These are phyloP conservation scores for Ectropis crepuscularia DNA, from an alignment of 2,888 invertebrate genomes.

Conservation along the genomic window DNA sequence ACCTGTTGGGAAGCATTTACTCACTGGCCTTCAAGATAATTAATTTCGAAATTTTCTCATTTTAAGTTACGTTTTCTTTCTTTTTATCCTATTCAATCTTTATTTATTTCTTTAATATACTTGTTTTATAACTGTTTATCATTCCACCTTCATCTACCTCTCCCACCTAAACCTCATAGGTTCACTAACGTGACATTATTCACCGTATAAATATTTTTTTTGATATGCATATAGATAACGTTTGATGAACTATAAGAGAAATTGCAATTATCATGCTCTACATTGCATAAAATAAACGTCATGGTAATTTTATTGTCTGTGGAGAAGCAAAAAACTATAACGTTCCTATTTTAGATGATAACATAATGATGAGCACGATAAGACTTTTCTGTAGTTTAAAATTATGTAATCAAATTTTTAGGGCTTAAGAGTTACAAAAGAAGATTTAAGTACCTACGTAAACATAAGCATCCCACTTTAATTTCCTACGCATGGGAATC, in stretches of 20 bases:
- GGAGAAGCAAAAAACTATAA: conserved; percentile 6
- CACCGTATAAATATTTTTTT: neutral
- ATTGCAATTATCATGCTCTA: conserved; percentile 12
- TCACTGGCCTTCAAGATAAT: no score
- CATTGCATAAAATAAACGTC: neutral
- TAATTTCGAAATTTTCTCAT: no score
- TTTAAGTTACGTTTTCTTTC: no score
- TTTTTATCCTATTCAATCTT: no score
- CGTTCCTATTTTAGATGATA: conserved; percentile 16
- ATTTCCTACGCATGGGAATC: neutral
- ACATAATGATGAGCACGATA: conserved; percentile 10
- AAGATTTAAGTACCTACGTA: neutral
- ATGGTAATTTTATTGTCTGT: conserved; percentile 8
- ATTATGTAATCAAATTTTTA: conserved; percentile 14
- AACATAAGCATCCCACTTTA: neutral
- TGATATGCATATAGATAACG: neutral
- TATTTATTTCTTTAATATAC: no score
- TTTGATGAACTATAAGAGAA: neutral
- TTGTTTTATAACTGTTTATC: no score
- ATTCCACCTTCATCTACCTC: no score
- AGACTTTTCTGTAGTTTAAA: conserved; percentile 5
- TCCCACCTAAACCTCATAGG: no score
- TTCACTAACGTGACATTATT: no score
- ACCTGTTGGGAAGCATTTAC: no score
- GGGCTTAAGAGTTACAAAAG: conserved; percentile 11